Percentiles rank a stretch among this genome's conserved stretches.
Evolutionary conservation across 2,113 vertebrate species (phyloP).

Genomic region (Elachura formosa): DNA sequence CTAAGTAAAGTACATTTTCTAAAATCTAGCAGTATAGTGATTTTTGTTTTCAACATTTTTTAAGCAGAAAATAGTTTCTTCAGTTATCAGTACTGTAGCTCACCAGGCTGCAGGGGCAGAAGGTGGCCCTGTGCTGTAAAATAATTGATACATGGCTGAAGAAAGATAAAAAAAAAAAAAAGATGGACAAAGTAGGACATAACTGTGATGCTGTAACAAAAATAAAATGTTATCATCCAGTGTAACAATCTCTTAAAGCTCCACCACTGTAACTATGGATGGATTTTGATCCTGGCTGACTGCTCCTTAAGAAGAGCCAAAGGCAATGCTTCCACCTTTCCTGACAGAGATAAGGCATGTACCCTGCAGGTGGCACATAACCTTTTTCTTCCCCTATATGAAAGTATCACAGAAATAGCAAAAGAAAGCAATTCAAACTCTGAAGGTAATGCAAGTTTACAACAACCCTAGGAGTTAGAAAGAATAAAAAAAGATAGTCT

Average conservation of each 20-base stretch:
- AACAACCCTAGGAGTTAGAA: not conserved
- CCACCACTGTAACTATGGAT: rapidly evolving
- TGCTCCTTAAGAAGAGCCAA: not conserved
- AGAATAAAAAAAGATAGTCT: not conserved
- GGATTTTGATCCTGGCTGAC: not conserved
- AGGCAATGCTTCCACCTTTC: not conserved
- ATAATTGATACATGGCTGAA: rapidly evolving
- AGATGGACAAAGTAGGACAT: not conserved
- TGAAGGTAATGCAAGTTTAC: not conserved
- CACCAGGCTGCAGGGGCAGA: not conserved
- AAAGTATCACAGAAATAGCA: not conserved
- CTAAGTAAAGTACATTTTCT: not conserved
- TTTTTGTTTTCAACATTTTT: not conserved
- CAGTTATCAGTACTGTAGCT: not conserved
- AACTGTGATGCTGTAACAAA: not conserved
- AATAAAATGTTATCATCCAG: not conserved
- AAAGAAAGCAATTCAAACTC: not conserved
- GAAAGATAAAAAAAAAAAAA: not conserved
- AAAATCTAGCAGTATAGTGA: not conserved
- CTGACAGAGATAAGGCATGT: not conserved
- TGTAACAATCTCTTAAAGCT: not conserved
- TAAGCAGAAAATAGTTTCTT: not conserved
- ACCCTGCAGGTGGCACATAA: not conserved
- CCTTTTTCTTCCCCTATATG: not conserved
- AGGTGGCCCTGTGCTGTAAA: not conserved